phyloP scores from a whole-genome alignment of 1,140 invertebrate genomes.

The Drosophila tsacasi region DNA sequence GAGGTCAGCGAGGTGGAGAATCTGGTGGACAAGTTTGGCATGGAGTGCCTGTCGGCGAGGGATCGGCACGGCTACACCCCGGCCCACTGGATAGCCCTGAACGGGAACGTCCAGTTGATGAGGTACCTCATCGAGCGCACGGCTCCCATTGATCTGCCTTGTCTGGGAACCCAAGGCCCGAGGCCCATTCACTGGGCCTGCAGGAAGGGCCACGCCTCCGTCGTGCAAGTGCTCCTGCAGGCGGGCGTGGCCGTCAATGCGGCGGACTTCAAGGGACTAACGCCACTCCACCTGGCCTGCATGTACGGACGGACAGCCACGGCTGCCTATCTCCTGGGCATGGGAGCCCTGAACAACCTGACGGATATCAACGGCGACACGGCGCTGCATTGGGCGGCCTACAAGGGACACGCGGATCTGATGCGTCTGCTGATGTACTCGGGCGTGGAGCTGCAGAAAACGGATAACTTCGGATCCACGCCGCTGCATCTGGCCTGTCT shows the following conservation, averaged over 20 bases:
- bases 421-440: conserved; percentile 94
- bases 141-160: conserved; percentile 93
- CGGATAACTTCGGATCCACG: conserved; percentile 96
- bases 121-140: conserved; percentile 93
- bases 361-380: conserved; percentile 97
- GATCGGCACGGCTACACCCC: conserved; percentile 97
- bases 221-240: conserved; percentile 91
- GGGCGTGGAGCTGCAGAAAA: conserved; percentile 89
- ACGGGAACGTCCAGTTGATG: conserved; percentile 94
- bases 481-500: conserved; percentile 96
- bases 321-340: conserved; percentile 94
- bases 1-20: conserved; percentile 91
- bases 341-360: conserved; percentile 93
- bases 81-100: conserved; percentile 95
- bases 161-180: conserved; percentile 94
- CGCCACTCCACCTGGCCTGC: conserved; percentile 95
- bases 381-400: conserved; percentile 95
- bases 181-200: conserved; percentile 97
- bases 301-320: conserved; percentile 96
- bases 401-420: conserved; percentile 95
- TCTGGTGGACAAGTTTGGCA: conserved; percentile 91
- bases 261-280: conserved; percentile 95
- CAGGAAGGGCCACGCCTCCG: conserved; percentile 92
- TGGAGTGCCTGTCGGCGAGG: conserved; percentile 90
- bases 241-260: conserved; percentile 95